Conservation (phyloP, 2,888 invertebrate species). For the Ichneumoninae sp. region DNA sequence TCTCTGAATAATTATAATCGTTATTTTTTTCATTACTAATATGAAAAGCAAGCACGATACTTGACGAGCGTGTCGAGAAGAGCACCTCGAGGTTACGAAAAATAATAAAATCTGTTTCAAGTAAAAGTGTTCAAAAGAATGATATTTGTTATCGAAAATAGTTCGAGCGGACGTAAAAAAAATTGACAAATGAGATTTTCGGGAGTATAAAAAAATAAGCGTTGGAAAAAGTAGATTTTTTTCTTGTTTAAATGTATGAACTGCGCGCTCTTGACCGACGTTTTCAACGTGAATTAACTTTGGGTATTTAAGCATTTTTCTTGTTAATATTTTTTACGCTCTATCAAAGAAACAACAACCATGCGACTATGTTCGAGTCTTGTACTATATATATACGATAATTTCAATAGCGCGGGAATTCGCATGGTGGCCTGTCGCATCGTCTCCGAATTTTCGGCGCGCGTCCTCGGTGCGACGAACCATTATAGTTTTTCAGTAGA, state of each 20-base stretch:
- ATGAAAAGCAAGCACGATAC: conserved; percentile 49
- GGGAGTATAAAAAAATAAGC: neutral
- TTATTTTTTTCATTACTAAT: conserved; percentile 28
- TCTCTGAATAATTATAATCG: conserved; percentile 7
- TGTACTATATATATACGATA: conserved; percentile 59
- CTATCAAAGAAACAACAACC: conserved; percentile 47
- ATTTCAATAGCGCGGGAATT: conserved; percentile 40
- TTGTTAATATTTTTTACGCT: conserved; percentile 10
- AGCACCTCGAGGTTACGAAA: conserved; percentile 23
- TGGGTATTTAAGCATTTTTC: neutral
- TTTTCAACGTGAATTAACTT: conserved; percentile 58
- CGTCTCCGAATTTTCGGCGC: conserved; percentile 24
- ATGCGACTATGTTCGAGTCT: conserved; percentile 59
- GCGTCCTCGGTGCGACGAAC: conserved; percentile 38
- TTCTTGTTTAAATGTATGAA: conserved; percentile 11
- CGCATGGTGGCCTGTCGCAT: conserved; percentile 39
- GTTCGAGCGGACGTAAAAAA: conserved; percentile 15
- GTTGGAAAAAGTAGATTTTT: neutral
- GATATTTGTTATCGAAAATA: neutral
- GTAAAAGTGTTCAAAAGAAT: conserved; percentile 15
- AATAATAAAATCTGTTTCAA: conserved; percentile 1
- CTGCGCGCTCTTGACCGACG: conserved; percentile 54
- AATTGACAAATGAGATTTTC: neutral
- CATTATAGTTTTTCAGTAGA: conserved; percentile 49
- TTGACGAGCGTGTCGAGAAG: conserved; percentile 36